phyloP scores from a whole-genome alignment of 1,140 invertebrate genomes.

The Saxidomus purpurata region DNA sequence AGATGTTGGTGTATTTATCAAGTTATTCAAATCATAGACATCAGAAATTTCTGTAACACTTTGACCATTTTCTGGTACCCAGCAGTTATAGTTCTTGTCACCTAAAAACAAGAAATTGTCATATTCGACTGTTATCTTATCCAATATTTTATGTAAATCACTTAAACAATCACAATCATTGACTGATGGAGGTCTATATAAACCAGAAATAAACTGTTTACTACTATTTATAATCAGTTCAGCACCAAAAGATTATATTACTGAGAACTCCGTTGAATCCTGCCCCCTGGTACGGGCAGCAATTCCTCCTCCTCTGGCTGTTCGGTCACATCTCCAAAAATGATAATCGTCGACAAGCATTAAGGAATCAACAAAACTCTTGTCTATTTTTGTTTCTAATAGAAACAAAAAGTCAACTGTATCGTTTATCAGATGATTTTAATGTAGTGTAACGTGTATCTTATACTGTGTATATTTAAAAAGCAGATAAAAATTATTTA shows the following conservation, averaged over 20 bases:
- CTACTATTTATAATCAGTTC: background rate
- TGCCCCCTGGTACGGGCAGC: too few species aligned
- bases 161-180: background rate
- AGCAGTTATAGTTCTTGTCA: conserved; percentile 54
- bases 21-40: conserved; percentile 18
- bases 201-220: too few species aligned
- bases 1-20: conserved; percentile 26
- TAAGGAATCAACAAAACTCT: background rate
- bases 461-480: conserved; percentile 64
- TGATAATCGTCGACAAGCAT: conserved; percentile 7
- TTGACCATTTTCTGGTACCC: too few species aligned
- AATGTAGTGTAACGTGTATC: conserved; percentile 49
- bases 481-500: conserved; percentile 36
- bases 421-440: conserved; percentile 19
- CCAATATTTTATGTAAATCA: background rate
- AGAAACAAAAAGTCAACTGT: conserved; percentile 50
- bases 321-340: background rate
- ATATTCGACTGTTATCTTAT: too few species aligned
- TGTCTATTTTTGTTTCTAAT: conserved; percentile 61
- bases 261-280: background rate
- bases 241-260: background rate
- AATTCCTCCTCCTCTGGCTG: too few species aligned
- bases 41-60: conserved; percentile 31
- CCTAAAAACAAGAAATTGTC: conserved; percentile 35
- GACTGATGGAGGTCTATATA: background rate